phyloP scores from a whole-genome alignment of 2,797 vertebrate genomes.

The Sternotherus odoratus region DNA sequence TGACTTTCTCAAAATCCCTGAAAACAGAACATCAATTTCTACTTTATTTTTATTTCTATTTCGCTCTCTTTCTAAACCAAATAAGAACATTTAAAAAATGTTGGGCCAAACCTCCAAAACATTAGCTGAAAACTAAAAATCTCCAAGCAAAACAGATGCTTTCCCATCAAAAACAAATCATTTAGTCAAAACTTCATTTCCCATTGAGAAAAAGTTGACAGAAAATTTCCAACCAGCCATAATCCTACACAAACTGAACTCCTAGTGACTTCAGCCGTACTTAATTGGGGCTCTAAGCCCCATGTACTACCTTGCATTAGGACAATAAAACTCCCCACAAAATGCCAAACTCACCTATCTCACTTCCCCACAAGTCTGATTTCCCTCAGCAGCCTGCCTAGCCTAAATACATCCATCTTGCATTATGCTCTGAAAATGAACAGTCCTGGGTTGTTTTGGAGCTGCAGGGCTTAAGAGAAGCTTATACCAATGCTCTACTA shows the following conservation, averaged over 20 bases:
- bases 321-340: neutral
- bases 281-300: neutral
- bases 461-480: no score
- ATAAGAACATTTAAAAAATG: no score
- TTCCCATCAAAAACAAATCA: neutral
- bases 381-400: neutral
- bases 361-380: no score
- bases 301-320: neutral
- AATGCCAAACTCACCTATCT: neutral
- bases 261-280: neutral
- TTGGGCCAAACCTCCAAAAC: neutral
- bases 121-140: neutral
- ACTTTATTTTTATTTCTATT: no score
- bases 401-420: accelerated
- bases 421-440: neutral
- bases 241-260: neutral
- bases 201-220: neutral
- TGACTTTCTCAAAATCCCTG: no score
- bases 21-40: no score
- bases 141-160: neutral
- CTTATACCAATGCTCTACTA: neutral
- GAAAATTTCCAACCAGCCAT: neutral
- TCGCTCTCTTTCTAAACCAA: no score
- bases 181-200: neutral
- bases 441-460: neutral